Percentiles rank a stretch among this genome's conserved stretches.
Evolutionary conservation across 2,797 vertebrate genomes (phyloP).

Genomic region (Sibirionetta formosa): DNA sequence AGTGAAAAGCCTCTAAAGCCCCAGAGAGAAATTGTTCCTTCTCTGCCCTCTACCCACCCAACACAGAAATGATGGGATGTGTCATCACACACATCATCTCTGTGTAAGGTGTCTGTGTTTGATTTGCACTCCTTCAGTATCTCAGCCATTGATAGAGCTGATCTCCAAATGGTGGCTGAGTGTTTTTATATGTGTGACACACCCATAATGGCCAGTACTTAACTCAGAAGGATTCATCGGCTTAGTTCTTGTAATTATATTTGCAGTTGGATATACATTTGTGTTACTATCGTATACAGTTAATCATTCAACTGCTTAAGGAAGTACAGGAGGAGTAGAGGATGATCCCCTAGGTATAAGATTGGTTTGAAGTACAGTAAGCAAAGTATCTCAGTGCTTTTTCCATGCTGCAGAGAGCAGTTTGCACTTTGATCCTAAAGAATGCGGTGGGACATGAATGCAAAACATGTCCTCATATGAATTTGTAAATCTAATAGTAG

Average conservation of each 20-base stretch:
- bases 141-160: neutral
- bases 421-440: neutral
- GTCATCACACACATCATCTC: too few relatives aligned
- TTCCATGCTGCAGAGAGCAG: neutral
- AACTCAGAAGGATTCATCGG: neutral
- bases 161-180: neutral
- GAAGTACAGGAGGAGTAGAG: neutral
- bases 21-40: neutral
- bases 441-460: neutral
- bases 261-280: neutral
- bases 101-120: neutral
- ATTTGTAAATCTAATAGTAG: neutral
- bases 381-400: neutral
- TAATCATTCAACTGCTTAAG: neutral
- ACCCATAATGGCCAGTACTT: neutral
- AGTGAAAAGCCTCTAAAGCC: neutral
- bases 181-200: neutral
- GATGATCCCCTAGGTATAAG: neutral
- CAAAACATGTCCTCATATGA: neutral
- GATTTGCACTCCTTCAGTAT: neutral
- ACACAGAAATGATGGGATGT: neutral
- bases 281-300: neutral
- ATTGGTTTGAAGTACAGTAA: neutral
- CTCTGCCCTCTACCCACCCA: neutral
- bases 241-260: neutral